phyloP scores from a whole-genome alignment of 1,140 invertebrate species.

The Ectropis grisescens region DNA sequence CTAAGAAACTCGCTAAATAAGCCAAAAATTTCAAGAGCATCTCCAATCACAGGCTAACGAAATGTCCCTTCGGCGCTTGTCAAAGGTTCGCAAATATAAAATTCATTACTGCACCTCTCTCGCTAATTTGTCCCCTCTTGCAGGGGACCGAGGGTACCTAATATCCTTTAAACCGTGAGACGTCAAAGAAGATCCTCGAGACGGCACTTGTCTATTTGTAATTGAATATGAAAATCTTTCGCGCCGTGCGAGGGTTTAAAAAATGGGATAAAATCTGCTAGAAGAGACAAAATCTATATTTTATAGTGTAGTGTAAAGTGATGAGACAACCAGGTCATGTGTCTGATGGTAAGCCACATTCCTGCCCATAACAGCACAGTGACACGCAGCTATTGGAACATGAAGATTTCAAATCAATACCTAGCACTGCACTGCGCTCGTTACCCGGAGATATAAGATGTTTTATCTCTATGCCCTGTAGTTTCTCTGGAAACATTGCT shows the following conservation, averaged over 20 bases:
- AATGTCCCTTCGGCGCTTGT: constrained; percentile 1
- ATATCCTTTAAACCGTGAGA: constrained; percentile 45
- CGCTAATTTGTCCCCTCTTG: constrained; percentile 32
- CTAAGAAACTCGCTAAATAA: too few species aligned
- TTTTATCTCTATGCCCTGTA: too few species aligned
- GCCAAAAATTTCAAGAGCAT: constrained; percentile 8
- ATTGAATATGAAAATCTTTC: constrained; percentile 67
- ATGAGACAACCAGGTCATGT: too few species aligned
- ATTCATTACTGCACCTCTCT: constrained; percentile 28
- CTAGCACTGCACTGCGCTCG: too few species aligned
- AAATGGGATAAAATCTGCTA: constrained; percentile 1
- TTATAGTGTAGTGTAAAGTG: too few species aligned
- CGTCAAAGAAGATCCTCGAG: constrained; percentile 54
- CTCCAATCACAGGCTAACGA: constrained; percentile 13
- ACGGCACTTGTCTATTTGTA: constrained; percentile 63
- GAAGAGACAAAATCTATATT: neutral
- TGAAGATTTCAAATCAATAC: too few species aligned
- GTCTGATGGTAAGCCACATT: too few species aligned
- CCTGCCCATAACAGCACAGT: too few species aligned
- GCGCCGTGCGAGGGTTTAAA: constrained; percentile 24
- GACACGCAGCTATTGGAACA: too few species aligned
- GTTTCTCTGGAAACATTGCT: too few species aligned
- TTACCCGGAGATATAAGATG: too few species aligned
- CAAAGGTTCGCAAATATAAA: constrained; percentile 16
- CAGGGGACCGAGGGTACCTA: constrained; percentile 26